phyloP scores from a whole-genome alignment of 2,888 invertebrate genomes.

The Pogonocherus hispidulus region DNA sequence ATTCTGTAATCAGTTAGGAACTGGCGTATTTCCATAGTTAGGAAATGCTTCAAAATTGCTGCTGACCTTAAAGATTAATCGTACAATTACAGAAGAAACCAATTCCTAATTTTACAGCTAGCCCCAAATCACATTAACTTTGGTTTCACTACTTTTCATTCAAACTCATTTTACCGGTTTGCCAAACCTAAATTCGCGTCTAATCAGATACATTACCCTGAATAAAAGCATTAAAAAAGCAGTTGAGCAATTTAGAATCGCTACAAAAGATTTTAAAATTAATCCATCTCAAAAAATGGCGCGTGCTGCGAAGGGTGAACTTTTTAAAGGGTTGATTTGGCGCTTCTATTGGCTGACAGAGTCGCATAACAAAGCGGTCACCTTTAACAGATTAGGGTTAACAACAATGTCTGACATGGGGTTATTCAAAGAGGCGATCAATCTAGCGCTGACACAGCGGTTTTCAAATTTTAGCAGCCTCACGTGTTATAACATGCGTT shows the following conservation, averaged over 20 bases:
- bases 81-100: too few relatives aligned
- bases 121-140: too few relatives aligned
- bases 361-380: slow-evolving; percentile 53
- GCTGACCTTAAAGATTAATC: too few relatives aligned
- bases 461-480: slow-evolving; percentile 49
- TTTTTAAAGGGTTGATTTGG: slow-evolving; percentile 50
- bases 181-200: slow-evolving; percentile 8
- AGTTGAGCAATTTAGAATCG: slow-evolving; percentile 28
- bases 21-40: too few relatives aligned
- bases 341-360: slow-evolving; percentile 55
- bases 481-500: slow-evolving; percentile 30
- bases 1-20: too few relatives aligned
- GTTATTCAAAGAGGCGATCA: slow-evolving; percentile 55
- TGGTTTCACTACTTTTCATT: too few relatives aligned
- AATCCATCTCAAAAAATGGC: slow-evolving; percentile 27
- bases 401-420: slow-evolving; percentile 56
- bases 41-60: too few relatives aligned
- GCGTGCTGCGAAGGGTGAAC: slow-evolving; percentile 21
- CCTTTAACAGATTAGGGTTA: slow-evolving; percentile 56
- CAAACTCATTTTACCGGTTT: slow-evolving; percentile 18
- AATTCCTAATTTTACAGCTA: too few relatives aligned
- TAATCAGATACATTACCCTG: slow-evolving; percentile 25
- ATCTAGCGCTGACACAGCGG: slow-evolving; percentile 58
- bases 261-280: slow-evolving; percentile 13
- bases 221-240: slow-evolving; percentile 28